These are phyloP conservation scores for Argopecten irradians DNA, from an alignment of 1,140 invertebrate species.

Conservation along the genomic window DNA sequence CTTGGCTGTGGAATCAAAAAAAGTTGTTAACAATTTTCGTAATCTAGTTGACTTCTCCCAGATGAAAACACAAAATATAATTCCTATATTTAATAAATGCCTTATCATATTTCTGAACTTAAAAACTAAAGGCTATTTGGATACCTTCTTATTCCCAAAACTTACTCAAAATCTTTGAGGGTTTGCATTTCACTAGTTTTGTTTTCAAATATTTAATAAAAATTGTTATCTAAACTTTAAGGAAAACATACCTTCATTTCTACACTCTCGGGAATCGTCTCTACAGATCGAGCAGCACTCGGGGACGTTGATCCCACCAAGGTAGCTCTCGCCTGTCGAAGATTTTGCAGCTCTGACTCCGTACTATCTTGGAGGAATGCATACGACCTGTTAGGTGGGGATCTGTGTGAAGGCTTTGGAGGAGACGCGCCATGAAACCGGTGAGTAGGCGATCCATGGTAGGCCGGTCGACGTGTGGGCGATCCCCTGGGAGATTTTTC, in stretches of 20 bases:
- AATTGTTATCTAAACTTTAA: too few species aligned
- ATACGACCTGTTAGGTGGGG: constrained; percentile 17
- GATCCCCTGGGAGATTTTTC: constrained; percentile 57
- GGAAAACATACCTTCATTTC: constrained; percentile 70
- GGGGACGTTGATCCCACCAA: constrained; percentile 33
- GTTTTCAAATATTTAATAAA: too few species aligned
- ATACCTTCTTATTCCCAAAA: too few species aligned
- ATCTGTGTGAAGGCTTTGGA: constrained; percentile 24
- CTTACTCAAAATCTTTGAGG: background rate
- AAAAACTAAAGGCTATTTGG: too few species aligned
- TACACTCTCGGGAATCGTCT: constrained; percentile 65
- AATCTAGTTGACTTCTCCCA: too few species aligned
- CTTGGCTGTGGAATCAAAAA: constrained; percentile 58
- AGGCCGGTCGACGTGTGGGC: constrained; percentile 44
- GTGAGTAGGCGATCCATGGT: background rate
- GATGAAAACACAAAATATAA: constrained; percentile 10
- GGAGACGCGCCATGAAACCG: background rate
- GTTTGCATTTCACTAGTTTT: too few species aligned
- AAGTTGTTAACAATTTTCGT: too few species aligned
- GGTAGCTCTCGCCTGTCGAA: constrained; percentile 51
- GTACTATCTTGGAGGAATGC: background rate
- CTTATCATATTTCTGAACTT: background rate
- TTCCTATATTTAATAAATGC: background rate
- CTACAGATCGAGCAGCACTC: constrained; percentile 63
- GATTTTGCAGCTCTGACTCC: constrained; percentile 4